Conservation (phyloP, 2,797 vertebrate species). For the Microctenopoma stevenorrisi region DNA sequence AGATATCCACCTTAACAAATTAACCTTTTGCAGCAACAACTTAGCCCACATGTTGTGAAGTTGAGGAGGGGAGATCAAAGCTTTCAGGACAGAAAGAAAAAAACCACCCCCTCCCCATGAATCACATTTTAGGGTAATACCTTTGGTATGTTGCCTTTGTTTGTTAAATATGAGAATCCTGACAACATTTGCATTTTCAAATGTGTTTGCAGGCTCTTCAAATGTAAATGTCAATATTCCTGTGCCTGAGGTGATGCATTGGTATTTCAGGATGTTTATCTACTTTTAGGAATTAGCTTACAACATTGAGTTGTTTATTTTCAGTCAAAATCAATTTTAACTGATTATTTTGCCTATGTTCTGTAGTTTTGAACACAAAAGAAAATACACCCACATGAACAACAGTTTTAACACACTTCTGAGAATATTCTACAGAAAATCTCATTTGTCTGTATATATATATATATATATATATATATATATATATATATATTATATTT, state of each 20-base stretch:
- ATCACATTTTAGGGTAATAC: not conserved
- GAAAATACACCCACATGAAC: not conserved
- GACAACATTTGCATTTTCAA: not conserved
- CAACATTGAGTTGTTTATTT: not conserved
- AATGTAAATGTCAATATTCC: not conserved
- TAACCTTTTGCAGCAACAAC: not conserved
- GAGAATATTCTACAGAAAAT: not conserved
- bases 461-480: too few relatives aligned
- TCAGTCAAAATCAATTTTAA: not conserved
- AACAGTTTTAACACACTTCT: not conserved
- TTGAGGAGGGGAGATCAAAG: constrained; percentile 78
- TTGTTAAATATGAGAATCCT: not conserved
- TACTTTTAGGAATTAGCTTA: not conserved
- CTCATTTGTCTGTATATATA: too few relatives aligned
- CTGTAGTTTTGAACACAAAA: not conserved
- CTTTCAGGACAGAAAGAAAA: constrained; percentile 68
- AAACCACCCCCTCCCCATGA: constrained; percentile 81
- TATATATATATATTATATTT: too few relatives aligned
- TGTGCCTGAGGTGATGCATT: not conserved
- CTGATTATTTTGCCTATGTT: not conserved
- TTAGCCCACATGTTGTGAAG: not conserved
- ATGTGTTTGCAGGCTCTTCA: not conserved
- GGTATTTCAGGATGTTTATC: not conserved
- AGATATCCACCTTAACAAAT: not conserved
- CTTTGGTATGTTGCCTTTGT: not conserved